Conservation (phyloP, 2,113 vertebrate genomes). For the Brienomyrus longianalis region DNA sequence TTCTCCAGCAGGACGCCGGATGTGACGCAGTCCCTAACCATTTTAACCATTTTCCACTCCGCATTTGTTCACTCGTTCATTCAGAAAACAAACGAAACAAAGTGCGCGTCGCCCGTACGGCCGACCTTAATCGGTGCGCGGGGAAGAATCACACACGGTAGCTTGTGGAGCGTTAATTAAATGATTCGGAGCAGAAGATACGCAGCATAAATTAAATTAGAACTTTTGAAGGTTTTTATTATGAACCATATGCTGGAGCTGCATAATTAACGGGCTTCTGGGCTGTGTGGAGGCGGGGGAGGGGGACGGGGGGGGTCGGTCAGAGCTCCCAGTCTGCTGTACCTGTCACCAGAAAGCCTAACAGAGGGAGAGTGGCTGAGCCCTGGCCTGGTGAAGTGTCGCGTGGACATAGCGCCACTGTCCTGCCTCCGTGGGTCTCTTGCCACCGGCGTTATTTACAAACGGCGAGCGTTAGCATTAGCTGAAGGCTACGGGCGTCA, state of each 20-base stretch:
- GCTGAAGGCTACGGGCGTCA: not conserved
- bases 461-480: not conserved
- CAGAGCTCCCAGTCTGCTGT: not conserved
- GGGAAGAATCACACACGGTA: not conserved
- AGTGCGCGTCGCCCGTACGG: not conserved
- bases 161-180: not conserved
- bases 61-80: not conserved
- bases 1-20: not conserved
- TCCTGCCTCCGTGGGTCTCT: not conserved
- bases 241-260: not conserved
- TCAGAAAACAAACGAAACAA: not conserved
- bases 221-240: conserved; percentile 15
- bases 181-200: not conserved
- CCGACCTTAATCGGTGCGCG: not conserved
- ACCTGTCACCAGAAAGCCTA: not conserved
- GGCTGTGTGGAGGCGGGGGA: not conserved
- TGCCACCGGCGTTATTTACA: not conserved
- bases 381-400: not conserved
- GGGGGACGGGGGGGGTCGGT: not conserved
- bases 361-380: not conserved
- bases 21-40: not conserved
- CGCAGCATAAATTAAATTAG: conserved; percentile 14
- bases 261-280: conserved; percentile 5
- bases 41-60: not conserved
- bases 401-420: not conserved